Evolutionary conservation across 2,797 vertebrate genomes (phyloP), one percentile per base, ranked within the genome.

Genomic region (Phrynocephalus vlangalii): DNA sequence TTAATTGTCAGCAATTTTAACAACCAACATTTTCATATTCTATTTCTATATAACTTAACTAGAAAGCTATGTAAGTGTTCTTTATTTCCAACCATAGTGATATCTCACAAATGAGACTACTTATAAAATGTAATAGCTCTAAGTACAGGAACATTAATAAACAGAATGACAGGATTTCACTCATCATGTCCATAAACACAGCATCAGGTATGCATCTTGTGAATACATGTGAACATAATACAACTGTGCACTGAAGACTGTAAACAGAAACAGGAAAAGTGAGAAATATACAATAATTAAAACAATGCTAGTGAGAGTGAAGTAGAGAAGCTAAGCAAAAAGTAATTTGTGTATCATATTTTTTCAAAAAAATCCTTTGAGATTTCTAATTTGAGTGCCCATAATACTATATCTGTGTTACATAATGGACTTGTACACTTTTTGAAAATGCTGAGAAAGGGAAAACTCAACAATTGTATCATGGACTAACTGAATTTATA

Each of bases 401-500:
- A 92, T 94, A 94, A 95, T 90, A 96, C 95, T 98, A 98, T 97
- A 97, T 98, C 97, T 97, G 96, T 96, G 88, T 95, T 94, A 95
- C 97, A 96, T 97, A 97, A 97, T 94, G 96, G 96, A 90, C 94
- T 83, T 91, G 92, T 8, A 44, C 85, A 89, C 92, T 94, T 92
- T 92, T 92, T 96, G 94, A 96, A 97, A 97, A 97, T 33, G 18
- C 30, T 6, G 0, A 95, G 93, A 96, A 97, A 97, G 97, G 96
- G 97, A 56, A 56, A 9, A 56, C 9, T 56, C 13, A 97, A 96
- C 70, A 72, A 94, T 33, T 90, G 83, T 89, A 86, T 38, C 78
- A 67, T 85, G 81, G 88, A 90, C 94, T 93, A 82, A 91, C 6
- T 83, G 93, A 81, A 90, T 77, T 82, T 77, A 68, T 28, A 84